phyloP scores from a whole-genome alignment of 1,140 invertebrate genomes.

The Thaumatotibia leucotreta region DNA sequence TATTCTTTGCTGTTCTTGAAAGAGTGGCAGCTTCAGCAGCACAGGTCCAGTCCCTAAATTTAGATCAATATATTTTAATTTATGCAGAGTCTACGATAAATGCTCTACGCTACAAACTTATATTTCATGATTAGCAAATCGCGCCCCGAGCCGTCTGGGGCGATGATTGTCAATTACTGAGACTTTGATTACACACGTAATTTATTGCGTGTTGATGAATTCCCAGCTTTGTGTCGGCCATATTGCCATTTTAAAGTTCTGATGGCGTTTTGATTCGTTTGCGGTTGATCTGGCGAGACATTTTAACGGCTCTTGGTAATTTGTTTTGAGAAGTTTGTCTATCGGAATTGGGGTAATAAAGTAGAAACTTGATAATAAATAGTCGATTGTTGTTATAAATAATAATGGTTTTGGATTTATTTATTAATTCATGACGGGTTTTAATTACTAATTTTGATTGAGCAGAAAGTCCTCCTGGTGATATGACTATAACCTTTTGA shows the following conservation, averaged over 20 bases:
- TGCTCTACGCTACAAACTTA: not conserved
- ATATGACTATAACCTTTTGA: no score
- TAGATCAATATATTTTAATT: no score
- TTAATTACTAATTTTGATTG: no score
- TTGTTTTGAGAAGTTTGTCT: not conserved
- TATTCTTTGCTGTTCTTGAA: no score
- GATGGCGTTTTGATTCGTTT: not conserved
- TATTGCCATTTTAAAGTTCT: not conserved
- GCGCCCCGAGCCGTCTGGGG: not conserved
- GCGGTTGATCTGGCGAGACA: not conserved
- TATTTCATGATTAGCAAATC: conserved; percentile 10
- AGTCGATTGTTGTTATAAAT: no score
- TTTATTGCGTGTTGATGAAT: conserved; percentile 11
- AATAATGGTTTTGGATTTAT: no score
- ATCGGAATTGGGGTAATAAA: not conserved
- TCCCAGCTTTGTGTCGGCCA: not conserved
- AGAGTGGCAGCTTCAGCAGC: no score
- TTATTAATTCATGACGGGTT: no score
- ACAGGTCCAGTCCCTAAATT: no score
- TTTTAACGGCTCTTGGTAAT: not conserved
- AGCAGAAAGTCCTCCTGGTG: no score
- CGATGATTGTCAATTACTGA: conserved; percentile 7
- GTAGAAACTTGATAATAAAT: not conserved
- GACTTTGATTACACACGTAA: conserved; percentile 12
- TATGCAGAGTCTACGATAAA: no score